Percentiles rank a stretch among this genome's conserved stretches.
phyloP scores from a whole-genome alignment of 2,113 vertebrate genomes.

The Abramis brama region DNA sequence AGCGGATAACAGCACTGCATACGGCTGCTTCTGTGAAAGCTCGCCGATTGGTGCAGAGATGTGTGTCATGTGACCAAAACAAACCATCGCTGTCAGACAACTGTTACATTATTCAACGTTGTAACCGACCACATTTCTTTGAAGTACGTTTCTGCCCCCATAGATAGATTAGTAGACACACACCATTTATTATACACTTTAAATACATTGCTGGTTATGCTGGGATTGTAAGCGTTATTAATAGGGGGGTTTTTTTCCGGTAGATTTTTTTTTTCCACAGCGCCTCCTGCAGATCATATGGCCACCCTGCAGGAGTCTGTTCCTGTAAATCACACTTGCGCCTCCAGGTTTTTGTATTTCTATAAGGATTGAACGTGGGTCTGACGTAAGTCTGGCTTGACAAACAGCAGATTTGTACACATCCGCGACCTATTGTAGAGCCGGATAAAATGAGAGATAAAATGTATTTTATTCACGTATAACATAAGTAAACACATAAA shows the following conservation, averaged over 20 bases:
- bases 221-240: neutral
- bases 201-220: neutral
- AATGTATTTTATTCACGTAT: neutral
- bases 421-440: neutral
- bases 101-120: slow-evolving; percentile 16
- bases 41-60: slow-evolving; percentile 15
- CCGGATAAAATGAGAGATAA: neutral
- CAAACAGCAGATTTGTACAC: neutral
- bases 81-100: neutral
- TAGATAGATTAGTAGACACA: neutral
- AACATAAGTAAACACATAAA: neutral
- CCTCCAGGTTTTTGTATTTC: neutral
- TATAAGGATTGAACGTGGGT: neutral
- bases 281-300: neutral
- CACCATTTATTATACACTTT: neutral
- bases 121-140: neutral
- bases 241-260: neutral
- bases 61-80: slow-evolving; percentile 9
- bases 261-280: neutral
- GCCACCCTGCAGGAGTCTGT: no score
- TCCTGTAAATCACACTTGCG: neutral
- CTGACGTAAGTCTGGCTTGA: neutral
- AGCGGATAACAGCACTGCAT: neutral
- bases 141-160: neutral
- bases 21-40: neutral